These are phyloP conservation scores for Yponomeuta sedellus DNA, from an alignment of 2,888 invertebrate genomes.

Conservation along the genomic window DNA sequence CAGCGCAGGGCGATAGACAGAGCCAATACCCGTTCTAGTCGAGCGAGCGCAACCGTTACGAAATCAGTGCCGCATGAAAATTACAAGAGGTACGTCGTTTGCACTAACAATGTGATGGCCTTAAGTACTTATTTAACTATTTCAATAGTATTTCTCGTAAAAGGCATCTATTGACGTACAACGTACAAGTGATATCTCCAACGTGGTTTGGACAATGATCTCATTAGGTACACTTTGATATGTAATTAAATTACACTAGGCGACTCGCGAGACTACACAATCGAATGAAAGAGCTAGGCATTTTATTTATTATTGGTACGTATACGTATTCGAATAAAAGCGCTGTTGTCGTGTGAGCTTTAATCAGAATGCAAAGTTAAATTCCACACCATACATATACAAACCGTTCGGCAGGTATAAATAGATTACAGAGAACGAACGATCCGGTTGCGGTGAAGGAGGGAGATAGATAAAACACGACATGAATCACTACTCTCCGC, in stretches of 20 bases:
- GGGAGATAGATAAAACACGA: slow-evolving; percentile 76
- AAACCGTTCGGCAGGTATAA: slow-evolving; percentile 60
- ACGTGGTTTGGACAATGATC: background rate
- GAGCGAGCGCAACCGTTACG: slow-evolving; percentile 68
- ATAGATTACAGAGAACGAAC: slow-evolving; percentile 74
- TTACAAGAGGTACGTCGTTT: slow-evolving; percentile 34
- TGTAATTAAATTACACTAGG: background rate
- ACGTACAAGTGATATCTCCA: background rate
- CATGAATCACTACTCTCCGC: slow-evolving; percentile 73
- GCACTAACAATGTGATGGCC: slow-evolving; percentile 21
- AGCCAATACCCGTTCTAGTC: slow-evolving; percentile 71
- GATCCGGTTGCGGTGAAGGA: slow-evolving; percentile 75
- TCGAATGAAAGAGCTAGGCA: background rate
- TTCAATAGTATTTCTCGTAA: background rate
- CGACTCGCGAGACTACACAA: background rate
- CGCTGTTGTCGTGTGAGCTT: slow-evolving; percentile 21
- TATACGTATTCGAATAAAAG: background rate
- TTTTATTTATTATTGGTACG: background rate
- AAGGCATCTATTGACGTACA: background rate
- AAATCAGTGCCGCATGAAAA: slow-evolving; percentile 73
- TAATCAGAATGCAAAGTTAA: slow-evolving; percentile 52
- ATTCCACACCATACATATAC: slow-evolving; percentile 63
- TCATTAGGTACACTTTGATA: background rate
- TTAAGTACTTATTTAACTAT: background rate
- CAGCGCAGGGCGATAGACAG: slow-evolving; percentile 34